These are phyloP conservation scores for Eristalis intricaria DNA, from an alignment of 2,888 invertebrate genomes.

Conservation along the genomic window DNA sequence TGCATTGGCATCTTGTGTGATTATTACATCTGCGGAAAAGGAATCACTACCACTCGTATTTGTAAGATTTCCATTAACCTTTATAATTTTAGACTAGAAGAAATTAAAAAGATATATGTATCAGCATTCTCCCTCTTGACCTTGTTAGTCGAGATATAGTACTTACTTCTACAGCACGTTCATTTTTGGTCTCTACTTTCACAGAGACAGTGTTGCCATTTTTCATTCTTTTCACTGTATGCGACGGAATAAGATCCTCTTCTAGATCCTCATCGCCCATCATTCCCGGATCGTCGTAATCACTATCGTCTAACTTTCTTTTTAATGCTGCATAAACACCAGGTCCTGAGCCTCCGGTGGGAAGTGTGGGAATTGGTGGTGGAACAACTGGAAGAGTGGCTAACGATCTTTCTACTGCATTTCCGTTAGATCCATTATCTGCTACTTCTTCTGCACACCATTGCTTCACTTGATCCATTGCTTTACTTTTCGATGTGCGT, in stretches of 20 bases:
- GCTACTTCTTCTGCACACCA: slow-evolving; percentile 88
- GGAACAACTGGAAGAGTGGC: slow-evolving; percentile 45
- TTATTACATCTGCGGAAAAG: slow-evolving; percentile 80
- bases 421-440: slow-evolving; percentile 74
- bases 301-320: slow-evolving; percentile 82
- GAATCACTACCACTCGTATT: slow-evolving; percentile 10
- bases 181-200: slow-evolving; percentile 78
- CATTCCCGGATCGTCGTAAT: slow-evolving; percentile 81
- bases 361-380: slow-evolving; percentile 45
- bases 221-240: slow-evolving; percentile 82
- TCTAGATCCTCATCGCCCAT: slow-evolving; percentile 83
- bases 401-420: slow-evolving; percentile 70
- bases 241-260: slow-evolving; percentile 82
- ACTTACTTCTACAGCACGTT: slow-evolving; percentile 73
- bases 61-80: slow-evolving; percentile 77
- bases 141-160: not conserved
- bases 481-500: slow-evolving; percentile 87
- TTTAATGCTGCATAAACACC: slow-evolving; percentile 76
- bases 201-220: slow-evolving; percentile 78
- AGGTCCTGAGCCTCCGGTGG: not conserved
- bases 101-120: not conserved
- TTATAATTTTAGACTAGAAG: slow-evolving; percentile 75
- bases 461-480: slow-evolving; percentile 91
- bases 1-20: slow-evolving; percentile 79
- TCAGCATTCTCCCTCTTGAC: not conserved